Evolutionary conservation across 2,888 invertebrate genomes (phyloP).

Genomic region (Mythimna pallens): DNA sequence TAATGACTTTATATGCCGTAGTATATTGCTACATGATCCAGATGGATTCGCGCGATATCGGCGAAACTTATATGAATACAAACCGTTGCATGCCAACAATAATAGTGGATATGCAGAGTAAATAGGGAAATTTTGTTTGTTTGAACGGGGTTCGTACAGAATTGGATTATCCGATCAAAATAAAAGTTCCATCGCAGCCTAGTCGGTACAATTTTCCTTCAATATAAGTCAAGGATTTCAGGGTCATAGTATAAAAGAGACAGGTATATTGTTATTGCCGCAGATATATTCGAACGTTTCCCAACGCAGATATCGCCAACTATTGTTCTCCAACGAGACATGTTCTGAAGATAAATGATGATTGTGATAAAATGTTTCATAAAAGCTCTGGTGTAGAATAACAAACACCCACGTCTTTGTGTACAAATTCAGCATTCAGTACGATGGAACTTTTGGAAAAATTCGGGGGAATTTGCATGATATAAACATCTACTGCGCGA

Average conservation of each 20-base stretch:
- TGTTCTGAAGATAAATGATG: constrained; percentile 60
- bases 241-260: not conserved
- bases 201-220: not conserved
- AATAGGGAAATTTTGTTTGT: constrained; percentile 29
- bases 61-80: constrained; percentile 12
- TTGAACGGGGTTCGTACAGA: constrained; percentile 8
- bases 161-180: constrained; percentile 12
- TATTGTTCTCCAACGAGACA: constrained; percentile 45
- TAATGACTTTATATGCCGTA: constrained; percentile 24
- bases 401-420: constrained; percentile 34
- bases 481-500: constrained; percentile 34
- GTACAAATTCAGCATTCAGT: constrained; percentile 39
- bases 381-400: constrained; percentile 49
- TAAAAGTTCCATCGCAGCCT: not conserved
- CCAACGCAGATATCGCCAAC: constrained; percentile 35
- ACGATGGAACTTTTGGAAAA: constrained; percentile 34
- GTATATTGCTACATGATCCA: constrained; percentile 34
- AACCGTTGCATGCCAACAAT: constrained; percentile 44
- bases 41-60: constrained; percentile 21
- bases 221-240: not conserved
- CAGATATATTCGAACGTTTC: constrained; percentile 41
- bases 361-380: constrained; percentile 59
- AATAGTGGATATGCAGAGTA: constrained; percentile 22
- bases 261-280: constrained; percentile 36
- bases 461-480: constrained; percentile 35